Evolutionary conservation across 2,888 invertebrate species (phyloP), one percentile per base, ranked within the genome.

Genomic region (Cosmia pyralina): DNA sequence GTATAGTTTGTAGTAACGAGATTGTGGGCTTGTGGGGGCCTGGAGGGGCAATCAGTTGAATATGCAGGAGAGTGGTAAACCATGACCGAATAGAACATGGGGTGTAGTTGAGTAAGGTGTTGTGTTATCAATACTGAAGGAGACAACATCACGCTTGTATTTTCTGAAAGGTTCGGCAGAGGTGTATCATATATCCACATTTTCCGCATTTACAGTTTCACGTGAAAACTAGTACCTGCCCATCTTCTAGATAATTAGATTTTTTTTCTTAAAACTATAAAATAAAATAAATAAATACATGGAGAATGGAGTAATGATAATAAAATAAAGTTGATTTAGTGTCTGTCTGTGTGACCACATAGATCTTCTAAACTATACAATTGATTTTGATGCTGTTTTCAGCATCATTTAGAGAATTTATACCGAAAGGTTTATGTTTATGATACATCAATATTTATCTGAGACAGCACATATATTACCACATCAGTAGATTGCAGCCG

Each of bases 1-100:
- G 52, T 58, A 75, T 59, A 77, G 79, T 60, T 77, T 65, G 59
- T 34, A 67, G 62, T 77, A 80, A 73, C 62, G 52, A 77, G 80
- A 67, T 77, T 63, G 74, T 57, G 69, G 58, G 19, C n/a, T n/a
- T n/a, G n/a, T 63, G 74, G 52, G 69, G 58, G 22, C 8, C 13
- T 11, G 53, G 50, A 50, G 66, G 59, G 79, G 52, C 75, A 72
- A 79, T 79, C 72, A 59, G 59, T 60, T 28, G n/a, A 63, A 58
- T 63, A 78, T 78, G 69, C 50, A 69, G 15, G 50, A 19, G 66
- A 44, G 52, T 13, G 75, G 62, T 38, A 41, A 58, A 38, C 78
- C 62, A 57, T 77, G 58, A 59, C 46, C 69, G 28, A 44, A 77
- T 52, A n/a, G 58, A 52, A 52, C 57, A 7, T 17, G 50, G 17